Evolutionary conservation across 2,888 invertebrate genomes (phyloP), one percentile per base, ranked within the genome.

Genomic region (Amphipoea lucens): DNA sequence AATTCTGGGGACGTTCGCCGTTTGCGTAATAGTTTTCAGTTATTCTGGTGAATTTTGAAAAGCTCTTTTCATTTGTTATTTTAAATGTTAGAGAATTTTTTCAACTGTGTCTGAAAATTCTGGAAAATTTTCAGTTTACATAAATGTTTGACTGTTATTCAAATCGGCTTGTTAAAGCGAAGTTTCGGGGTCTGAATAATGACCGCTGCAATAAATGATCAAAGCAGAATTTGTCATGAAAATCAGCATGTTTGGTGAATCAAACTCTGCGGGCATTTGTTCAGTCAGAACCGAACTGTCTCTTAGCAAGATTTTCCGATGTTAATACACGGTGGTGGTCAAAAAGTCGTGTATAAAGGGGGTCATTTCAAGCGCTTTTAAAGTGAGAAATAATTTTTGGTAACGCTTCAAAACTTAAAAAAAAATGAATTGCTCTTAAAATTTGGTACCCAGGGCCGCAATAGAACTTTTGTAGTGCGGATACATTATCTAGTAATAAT

Each of bases 1-100:
- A 77, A 79, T 66, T 51, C 40, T 54, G 12, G 29, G 36, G 20
- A 36, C 48, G 51, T n/a, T 73, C 4, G 42, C 48, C 63, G n/a
- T 51, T 51, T 40, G 12, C 63, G 23, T 67, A 70, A 78, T 62
- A 63, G 73, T 77, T 86, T 73, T 70, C 36, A 48, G 40, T 71
- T 42, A 45, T 45, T 11, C 36, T 67, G 9, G 14, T 65, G 72
- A 76, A 85, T 76, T 80, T 70, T 62, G 23, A 40, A 60, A 48
- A 63, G 9, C n/a, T 70, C 36, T 66, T 20, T 48, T 9, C n/a
- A 17, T 67, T 54, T 69, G 42, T 36, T 73, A 51, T 83, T 70
- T 62, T 36, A 17, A 45, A 45, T 67, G n/a, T 36, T 4, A 20
- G 23, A 29, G 23, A 54, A 0, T 57, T 71, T 63, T 76, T 54